Percentiles rank a stretch among this genome's conserved stretches.
phyloP scores from a whole-genome alignment of 1,140 invertebrate genomes.

The Drosophila ercepeae region DNA sequence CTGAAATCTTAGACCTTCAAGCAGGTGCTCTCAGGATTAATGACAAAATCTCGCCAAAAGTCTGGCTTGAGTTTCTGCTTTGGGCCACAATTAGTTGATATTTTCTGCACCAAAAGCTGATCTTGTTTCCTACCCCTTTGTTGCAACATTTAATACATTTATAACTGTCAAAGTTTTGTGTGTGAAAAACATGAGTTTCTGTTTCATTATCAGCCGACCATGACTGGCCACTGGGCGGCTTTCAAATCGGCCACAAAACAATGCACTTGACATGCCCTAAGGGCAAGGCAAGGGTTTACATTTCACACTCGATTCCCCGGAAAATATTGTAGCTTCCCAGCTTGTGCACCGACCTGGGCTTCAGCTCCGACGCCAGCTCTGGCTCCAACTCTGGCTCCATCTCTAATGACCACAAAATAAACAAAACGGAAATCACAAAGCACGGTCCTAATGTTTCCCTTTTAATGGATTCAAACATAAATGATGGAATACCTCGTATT shows the following conservation, averaged over 20 bases:
- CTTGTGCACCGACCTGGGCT: neutral
- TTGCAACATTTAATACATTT: neutral
- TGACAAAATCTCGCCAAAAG: neutral
- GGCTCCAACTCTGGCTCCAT: too few relatives aligned
- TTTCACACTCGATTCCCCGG: neutral
- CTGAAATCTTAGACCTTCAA: neutral
- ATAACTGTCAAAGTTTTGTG: slow-evolving; percentile 1
- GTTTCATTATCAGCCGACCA: slow-evolving; percentile 10
- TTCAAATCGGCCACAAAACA: slow-evolving; percentile 9
- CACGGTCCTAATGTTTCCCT: too few relatives aligned
- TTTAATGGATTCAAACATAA: too few relatives aligned
- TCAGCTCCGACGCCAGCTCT: neutral
- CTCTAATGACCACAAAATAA: neutral
- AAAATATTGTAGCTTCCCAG: too few relatives aligned
- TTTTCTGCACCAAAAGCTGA: neutral
- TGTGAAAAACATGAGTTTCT: slow-evolving; percentile 8
- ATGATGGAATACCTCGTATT: too few relatives aligned
- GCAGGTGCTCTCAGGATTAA: neutral
- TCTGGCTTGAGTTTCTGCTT: neutral
- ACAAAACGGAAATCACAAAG: too few relatives aligned
- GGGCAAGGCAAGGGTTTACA: neutral
- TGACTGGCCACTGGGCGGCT: neutral
- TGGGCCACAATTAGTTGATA: neutral
- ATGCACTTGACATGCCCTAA: slow-evolving; percentile 5
- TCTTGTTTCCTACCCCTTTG: neutral